These are phyloP conservation scores for Eupeodes luniger DNA, from an alignment of 2,888 invertebrate genomes.

Conservation along the genomic window DNA sequence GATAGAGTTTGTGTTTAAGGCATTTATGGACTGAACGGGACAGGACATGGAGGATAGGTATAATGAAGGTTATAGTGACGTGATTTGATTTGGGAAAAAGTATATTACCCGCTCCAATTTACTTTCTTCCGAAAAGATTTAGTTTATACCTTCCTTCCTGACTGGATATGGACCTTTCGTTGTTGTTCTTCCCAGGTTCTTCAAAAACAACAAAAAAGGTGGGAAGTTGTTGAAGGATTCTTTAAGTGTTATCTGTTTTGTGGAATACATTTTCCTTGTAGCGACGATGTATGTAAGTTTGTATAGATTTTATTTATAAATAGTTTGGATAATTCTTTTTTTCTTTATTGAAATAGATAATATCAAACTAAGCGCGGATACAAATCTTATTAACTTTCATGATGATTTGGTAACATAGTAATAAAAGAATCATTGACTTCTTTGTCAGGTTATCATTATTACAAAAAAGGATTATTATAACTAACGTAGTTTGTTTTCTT, in stretches of 20 bases:
- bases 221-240: conserved; percentile 21
- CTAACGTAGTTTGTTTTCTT: too few species aligned
- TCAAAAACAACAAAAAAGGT: not conserved
- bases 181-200: conserved; percentile 30
- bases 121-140: conserved; percentile 63
- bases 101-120: conserved; percentile 42
- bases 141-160: conserved; percentile 78
- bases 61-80: conserved; percentile 43
- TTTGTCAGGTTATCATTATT: not conserved
- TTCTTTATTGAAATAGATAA: conserved; percentile 21
- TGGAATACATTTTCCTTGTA: conserved; percentile 28
- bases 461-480: too few species aligned
- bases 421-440: not conserved
- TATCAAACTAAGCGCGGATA: conserved; percentile 34
- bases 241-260: conserved; percentile 65
- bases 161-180: conserved; percentile 74
- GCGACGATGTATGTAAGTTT: too few species aligned
- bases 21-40: too few species aligned
- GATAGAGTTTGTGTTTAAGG: conserved; percentile 11
- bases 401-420: not conserved
- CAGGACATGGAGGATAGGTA: not conserved
- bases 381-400: conserved; percentile 60
- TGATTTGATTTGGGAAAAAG: conserved; percentile 69
- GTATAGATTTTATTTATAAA: not conserved
- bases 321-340: conserved; percentile 13